Evolutionary conservation across 2,797 vertebrate species (phyloP), one percentile per base, ranked within the genome.

Genomic region (Eutrigla gurnardus): DNA sequence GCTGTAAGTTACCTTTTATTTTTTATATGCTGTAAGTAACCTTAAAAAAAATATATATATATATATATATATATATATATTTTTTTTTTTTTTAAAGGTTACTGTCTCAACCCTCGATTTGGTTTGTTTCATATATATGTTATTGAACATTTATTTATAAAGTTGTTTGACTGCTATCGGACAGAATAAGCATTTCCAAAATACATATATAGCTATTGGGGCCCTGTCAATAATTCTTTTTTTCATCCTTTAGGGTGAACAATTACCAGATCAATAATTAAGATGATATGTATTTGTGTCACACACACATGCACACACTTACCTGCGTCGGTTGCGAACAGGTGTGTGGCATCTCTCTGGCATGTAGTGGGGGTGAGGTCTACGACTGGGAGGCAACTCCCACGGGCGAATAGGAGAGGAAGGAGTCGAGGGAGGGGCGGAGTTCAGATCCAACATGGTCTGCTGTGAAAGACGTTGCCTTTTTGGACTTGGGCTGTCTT

Each of bases 341-440:
- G 97, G 97, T 71, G 97, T 99, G 95, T 97, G 97, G 93, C 97
- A 99, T 93, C 95, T 94, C 93, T 99, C 97, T 69, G 97, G 96
- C 94, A 97, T 96, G 95, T 97, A 99, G 88, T 97, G 97, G 52
- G 93, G 92, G 90, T 97, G 96, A 88, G 97, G 94, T 92, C 97
- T 96, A 85, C 97, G 97, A 90, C 95, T 97, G 74, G 95, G 97
- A 73, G 96, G 96, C 89, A 98, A 95, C 94, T 99, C 98, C 98
- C 98, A 99, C 85, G 98, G 98, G 85, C 97, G 96, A 95, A 99
- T 98, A 92, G 98, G 98, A 53, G 98, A 97, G 58, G 98, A 98
- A 15, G 98, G 96, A 62, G 96, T 95, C 68, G 97, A 96, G 78
- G 97, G 96, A 84, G 97, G 96, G 82, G 96, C 94, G 18, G 96